Base-by-base conservation (phyloP, 1,140 invertebrate species). In the Calycopis cecrops region DNA sequence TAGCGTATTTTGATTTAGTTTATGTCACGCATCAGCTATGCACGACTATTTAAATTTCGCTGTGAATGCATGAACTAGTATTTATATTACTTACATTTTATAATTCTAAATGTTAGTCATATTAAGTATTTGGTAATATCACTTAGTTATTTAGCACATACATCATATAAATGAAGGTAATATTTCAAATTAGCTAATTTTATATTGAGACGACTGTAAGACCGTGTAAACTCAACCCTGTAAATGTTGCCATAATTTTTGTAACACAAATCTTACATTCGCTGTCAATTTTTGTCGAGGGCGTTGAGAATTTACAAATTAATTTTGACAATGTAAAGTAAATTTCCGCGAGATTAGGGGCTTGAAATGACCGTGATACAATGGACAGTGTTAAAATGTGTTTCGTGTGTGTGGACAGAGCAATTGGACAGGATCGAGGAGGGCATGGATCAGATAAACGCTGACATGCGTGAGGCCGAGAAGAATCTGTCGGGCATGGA, bases 401-500 rank as follows among this genome's bases (percentile, higher is more conserved):
- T 63, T 69, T 69, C 49, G 60, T 82, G 65, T 81, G 76, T 86
- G 74, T 85, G 65, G 67, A 86, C 89, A 98, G 98, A 99, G 87
- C 98, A 99, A 96, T 89, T 99, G 91, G 98, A 99, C 89, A 93
- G 98, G 73, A 98, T 99, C 79, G 98, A 99, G 90, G 98, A 99
- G 90, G 98, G 98, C 21, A 98, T 99, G 97, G 98, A 99, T 88
- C 96, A 98, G 80, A 99, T 99, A 88, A 99, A 99, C 88, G 93
- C 96, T 44, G 98, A 99, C 81, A 99, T 99, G 98, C 93, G 93
- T 71, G 98, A 99, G 87, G 98, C 98, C 8, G 98, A 99, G 89
- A 99, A 99, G 84, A 99, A 99, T 90, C 90, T 99, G 57, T 99
- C 97, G 48, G 98, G 98, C 59, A 98, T 99, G 96, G 98, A 99